Conservation (phyloP, 2,888 invertebrate species). For the Andrena flavipes region DNA sequence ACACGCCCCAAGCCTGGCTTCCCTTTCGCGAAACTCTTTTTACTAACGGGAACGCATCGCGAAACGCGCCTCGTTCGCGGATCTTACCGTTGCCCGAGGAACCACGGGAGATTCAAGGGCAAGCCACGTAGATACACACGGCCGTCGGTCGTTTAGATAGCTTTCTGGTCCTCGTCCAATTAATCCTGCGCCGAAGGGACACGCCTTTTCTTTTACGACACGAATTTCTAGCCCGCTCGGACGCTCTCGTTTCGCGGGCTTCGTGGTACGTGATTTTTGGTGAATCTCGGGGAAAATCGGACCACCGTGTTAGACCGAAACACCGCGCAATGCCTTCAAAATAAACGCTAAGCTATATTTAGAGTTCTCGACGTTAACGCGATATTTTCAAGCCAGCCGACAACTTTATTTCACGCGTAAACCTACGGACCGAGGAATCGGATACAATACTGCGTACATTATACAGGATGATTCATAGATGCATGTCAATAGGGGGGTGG, state of each 20-base stretch:
- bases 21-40: slow-evolving; percentile 35
- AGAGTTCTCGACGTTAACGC: slow-evolving; percentile 32
- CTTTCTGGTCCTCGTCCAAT: not conserved
- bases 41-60: slow-evolving; percentile 23
- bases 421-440: slow-evolving; percentile 9
- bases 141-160: not conserved
- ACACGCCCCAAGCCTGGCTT: not conserved
- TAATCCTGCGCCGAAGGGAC: not conserved
- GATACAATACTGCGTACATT: not conserved
- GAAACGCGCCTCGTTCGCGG: slow-evolving; percentile 15
- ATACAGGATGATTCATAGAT: not conserved
- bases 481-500: no score
- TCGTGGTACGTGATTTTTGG: not conserved
- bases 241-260: not conserved
- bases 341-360: slow-evolving; percentile 44
- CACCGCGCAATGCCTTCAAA: slow-evolving; percentile 37
- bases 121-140: not conserved
- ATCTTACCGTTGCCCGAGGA: not conserved
- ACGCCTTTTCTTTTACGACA: not conserved
- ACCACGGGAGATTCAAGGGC: slow-evolving; percentile 17
- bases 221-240: no score
- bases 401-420: slow-evolving; percentile 28
- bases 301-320: slow-evolving; percentile 16
- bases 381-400: slow-evolving; percentile 44
- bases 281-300: slow-evolving; percentile 24